Base-by-base conservation (phyloP, 2,113 vertebrate species). In the Cichladusa arquata region DNA sequence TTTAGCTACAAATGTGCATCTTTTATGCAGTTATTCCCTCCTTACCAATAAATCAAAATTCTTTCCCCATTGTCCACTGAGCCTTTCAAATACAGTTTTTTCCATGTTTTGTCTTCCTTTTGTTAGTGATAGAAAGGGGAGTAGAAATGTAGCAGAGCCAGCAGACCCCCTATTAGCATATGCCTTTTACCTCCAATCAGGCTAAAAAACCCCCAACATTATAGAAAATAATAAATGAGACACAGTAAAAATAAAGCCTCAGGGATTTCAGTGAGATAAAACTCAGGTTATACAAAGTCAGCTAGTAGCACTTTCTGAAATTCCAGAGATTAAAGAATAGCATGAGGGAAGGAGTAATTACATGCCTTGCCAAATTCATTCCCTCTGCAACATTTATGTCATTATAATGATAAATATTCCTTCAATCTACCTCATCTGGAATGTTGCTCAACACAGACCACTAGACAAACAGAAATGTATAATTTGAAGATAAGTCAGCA, bases 371-470 rank as follows among this genome's bases (percentile, higher is more conserved):
- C 44, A 83, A 9, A 47, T 80, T 70, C 9, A 23, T 45, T 71
- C 67, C 60, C 17, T 38, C 42, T 76, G 2, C 47, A 88, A 60
- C 26, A 45, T 33, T 83, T 36, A 9, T 60, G 12, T 81, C 12
- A 16, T 67, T 56, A 48, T 4, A 64, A 22, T 5, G 5, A 61
- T 79, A 83, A 88, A 73, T 83, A n/a, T 53, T 78, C 69, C 40
- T 92, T 76, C 34, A 22, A 19, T 84, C 96, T 96, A 96, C 96
- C 94, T 96, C 96, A 93, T 86, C 57, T 95, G 22, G 60, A 69
- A 65, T 24, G 19, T 80, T 95, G 60, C 34, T 88, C 19, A 36
- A 67, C n/a, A 9, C 14, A 90, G 85, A 85, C 57, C 88, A 64
- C n/a, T 51, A 69, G 71, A 61, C 54, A 85, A 73, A 64, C 7